Percentiles rank a stretch among this genome's conserved stretches.
phyloP scores from a whole-genome alignment of 2,113 vertebrate species.

The Protobothrops flavoviridis region DNA sequence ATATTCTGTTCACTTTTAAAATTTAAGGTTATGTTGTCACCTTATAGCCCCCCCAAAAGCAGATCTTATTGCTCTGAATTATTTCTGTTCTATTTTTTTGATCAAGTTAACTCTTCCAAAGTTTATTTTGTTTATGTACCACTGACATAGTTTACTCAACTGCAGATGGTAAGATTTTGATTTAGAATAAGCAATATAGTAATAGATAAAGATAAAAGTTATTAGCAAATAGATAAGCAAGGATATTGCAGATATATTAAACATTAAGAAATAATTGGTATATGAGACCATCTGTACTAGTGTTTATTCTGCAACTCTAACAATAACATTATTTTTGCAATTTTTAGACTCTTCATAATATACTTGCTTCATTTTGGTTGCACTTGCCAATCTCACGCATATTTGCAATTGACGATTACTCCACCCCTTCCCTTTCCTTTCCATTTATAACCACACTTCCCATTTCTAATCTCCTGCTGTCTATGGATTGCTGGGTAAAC shows the following conservation, averaged over 20 bases:
- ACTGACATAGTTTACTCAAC: not conserved
- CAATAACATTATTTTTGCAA: not conserved
- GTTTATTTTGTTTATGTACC: not conserved
- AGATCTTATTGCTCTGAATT: not conserved
- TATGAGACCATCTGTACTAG: not conserved
- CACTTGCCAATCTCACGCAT: not conserved
- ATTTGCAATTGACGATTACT: not conserved
- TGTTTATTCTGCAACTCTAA: not conserved
- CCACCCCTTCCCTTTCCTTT: not conserved
- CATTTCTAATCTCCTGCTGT: not conserved
- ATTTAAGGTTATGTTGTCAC: not conserved
- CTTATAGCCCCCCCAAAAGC: not conserved
- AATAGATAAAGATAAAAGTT: not conserved
- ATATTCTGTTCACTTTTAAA: not conserved
- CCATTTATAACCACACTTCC: not conserved
- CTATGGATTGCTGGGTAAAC: not conserved
- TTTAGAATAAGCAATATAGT: conserved; percentile 3
- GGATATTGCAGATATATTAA: not conserved
- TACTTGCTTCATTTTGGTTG: not conserved
- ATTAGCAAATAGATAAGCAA: not conserved
- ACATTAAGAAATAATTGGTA: not conserved
- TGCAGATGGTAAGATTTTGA: not conserved
- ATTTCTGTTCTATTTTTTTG: not conserved
- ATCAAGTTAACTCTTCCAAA: not conserved
- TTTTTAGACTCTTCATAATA: not conserved